Evolutionary conservation across 1,140 invertebrate genomes (phyloP).

Genomic region (Hyphantria cunea): DNA sequence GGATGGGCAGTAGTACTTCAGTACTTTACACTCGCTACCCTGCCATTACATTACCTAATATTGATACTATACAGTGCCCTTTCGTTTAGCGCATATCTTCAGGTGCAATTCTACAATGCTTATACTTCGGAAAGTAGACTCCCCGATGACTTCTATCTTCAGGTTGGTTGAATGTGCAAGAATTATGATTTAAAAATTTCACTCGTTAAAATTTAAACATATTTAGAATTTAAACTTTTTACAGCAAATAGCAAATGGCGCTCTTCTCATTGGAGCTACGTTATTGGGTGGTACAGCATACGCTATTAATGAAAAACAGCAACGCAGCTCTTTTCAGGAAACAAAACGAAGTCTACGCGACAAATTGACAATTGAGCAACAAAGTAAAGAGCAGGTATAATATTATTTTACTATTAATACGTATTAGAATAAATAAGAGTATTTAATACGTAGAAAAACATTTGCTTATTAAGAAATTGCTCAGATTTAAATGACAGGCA

Average conservation of each 20-base stretch:
- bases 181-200: neutral
- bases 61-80: constrained; percentile 63
- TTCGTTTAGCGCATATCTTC: constrained; percentile 58
- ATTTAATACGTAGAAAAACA: no score
- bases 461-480: no score
- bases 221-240: constrained; percentile 23
- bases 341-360: constrained; percentile 95
- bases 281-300: constrained; percentile 90
- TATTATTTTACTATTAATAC: neutral
- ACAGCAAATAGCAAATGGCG: constrained; percentile 87
- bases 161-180: constrained; percentile 37
- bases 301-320: constrained; percentile 92
- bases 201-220: neutral
- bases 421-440: no score
- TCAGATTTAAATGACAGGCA: no score
- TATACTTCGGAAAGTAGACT: constrained; percentile 51
- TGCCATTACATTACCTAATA: constrained; percentile 87
- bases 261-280: constrained; percentile 87
- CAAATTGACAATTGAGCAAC: constrained; percentile 95
- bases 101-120: constrained; percentile 70
- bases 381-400: constrained; percentile 93
- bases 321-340: constrained; percentile 93
- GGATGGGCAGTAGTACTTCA: constrained; percentile 92
- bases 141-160: constrained; percentile 68
- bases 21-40: constrained; percentile 92